Base-by-base conservation (phyloP, 2,888 invertebrate species). In the Lochmaea crataegi region DNA sequence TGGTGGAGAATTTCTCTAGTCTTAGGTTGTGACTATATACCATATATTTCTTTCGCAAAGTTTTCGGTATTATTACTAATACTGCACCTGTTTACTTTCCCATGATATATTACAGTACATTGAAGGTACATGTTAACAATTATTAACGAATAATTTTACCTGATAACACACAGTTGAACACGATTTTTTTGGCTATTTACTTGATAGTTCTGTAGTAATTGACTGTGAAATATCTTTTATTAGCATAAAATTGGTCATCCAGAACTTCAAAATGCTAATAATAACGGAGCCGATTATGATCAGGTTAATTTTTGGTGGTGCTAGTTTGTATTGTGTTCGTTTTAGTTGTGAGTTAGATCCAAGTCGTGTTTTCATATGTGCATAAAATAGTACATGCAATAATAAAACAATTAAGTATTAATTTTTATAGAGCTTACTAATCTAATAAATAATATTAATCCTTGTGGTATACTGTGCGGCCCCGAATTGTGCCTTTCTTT, bases 271-370 rank as follows among this genome's bases (percentile, higher is more conserved):
- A 78, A 73, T 76, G 74, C 75, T 74, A 76, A 70, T 74, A 78
- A 76, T 74, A 78, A 76, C 66, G 78, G 78, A 78, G 75, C 74
- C 68, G 76, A 78, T 71, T 75, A 75, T 65, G 76, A 78, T 75
- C 78, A 78, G 78, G 78, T 78, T 78, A 78, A 70, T 74, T 65
- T 70, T 78, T 75, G 76, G 65, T 78, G 78, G 78, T 78, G 78
- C 76, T 78, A 76, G 78, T 76, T 76, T 78, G 78, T 78, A 73
- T 68, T 78, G 77, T 78, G 77, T 75, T 76, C 76, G 76, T 76
- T 71, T n/a, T 75, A 76, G 76, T 77, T 76, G 75, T 77, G 72
- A 77, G 74, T 75, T 77, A 74, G 74, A 68, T 66, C 70, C 48
- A 75, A 72, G 70, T 73, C 67, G 69, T 74, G 67, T 72, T 67